phyloP scores from a whole-genome alignment of 2,113 vertebrate species.

The Tricholaema leucomelas region DNA sequence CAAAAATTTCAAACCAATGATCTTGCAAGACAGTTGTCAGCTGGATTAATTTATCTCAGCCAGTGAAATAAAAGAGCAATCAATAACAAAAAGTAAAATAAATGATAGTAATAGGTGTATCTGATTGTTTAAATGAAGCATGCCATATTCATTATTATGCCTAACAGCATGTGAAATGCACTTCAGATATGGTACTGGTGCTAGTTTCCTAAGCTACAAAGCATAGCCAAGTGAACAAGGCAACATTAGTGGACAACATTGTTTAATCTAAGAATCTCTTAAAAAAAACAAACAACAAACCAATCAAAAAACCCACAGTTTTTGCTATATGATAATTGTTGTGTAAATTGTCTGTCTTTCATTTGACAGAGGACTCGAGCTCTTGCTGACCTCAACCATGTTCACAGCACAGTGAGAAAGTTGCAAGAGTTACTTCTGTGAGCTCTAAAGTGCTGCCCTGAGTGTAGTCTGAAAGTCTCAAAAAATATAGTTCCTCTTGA shows the following conservation, averaged over 20 bases:
- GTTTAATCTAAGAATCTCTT: not conserved
- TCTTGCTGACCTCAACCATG: not conserved
- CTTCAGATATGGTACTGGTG: not conserved
- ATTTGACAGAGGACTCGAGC: not conserved
- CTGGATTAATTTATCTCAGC: constrained; percentile 49
- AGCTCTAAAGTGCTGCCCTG: not conserved
- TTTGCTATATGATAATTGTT: not conserved
- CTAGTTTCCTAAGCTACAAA: constrained; percentile 54
- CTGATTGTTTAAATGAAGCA: constrained; percentile 65
- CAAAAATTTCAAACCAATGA: constrained; percentile 10
- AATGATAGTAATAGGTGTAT: constrained; percentile 44
- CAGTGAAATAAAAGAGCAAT: constrained; percentile 51
- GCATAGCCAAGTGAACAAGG: not conserved
- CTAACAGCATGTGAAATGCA: constrained; percentile 54
- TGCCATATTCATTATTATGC: constrained; percentile 48
- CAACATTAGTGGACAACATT: not conserved
- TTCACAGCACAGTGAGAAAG: not conserved
- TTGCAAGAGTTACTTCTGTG: not conserved
- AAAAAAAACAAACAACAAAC: not conserved
- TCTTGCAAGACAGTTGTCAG: constrained; percentile 13
- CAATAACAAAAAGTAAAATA: constrained; percentile 56
- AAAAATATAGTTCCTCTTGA: not conserved
- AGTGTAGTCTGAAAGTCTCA: not conserved
- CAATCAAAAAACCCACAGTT: not conserved
- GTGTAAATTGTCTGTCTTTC: not conserved